A percentile compares a stretch with the other conserved stretches of the same genome.
Evolutionary conservation across 2,113 vertebrate genomes (phyloP).

Genomic region (Cromileptes altivelis): DNA sequence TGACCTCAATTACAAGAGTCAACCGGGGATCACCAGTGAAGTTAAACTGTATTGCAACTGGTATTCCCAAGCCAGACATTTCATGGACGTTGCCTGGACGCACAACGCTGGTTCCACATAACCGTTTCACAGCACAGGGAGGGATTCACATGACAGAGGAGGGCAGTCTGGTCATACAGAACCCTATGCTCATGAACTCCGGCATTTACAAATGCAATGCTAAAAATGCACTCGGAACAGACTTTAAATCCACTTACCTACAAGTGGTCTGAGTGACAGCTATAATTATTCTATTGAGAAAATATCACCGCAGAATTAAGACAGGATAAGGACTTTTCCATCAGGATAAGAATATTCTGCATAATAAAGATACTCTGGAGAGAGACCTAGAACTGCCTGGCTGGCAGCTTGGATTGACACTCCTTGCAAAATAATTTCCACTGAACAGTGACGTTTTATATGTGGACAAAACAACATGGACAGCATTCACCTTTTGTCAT

Average conservation of each 20-base stretch:
- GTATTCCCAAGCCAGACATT: slow-evolving; percentile 86
- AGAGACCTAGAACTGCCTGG: slow-evolving; percentile 30
- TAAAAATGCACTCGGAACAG: slow-evolving; percentile 85
- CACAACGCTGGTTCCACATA: slow-evolving; percentile 83
- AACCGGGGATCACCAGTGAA: slow-evolving; percentile 77
- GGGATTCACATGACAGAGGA: slow-evolving; percentile 84
- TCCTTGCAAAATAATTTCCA: slow-evolving; percentile 6
- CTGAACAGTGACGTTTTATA: slow-evolving; percentile 11
- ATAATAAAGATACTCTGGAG: neutral
- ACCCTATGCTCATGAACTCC: slow-evolving; percentile 84
- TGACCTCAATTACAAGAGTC: slow-evolving; percentile 79
- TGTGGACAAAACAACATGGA: neutral
- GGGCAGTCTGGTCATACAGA: slow-evolving; percentile 84
- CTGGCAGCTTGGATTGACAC: slow-evolving; percentile 1
- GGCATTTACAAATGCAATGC: slow-evolving; percentile 89
- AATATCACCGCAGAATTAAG: slow-evolving; percentile 12
- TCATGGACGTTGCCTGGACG: slow-evolving; percentile 88
- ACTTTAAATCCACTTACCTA: slow-evolving; percentile 88
- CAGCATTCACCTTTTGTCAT: neutral
- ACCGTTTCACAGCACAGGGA: slow-evolving; percentile 76
- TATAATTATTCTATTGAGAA: neutral
- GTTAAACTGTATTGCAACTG: slow-evolving; percentile 78
- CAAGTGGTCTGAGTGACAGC: slow-evolving; percentile 79
- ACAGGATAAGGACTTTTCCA: slow-evolving; percentile 1
- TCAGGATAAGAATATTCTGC: slow-evolving; percentile 23